Conservation (phyloP, 2,797 vertebrate genomes). For the Prionace glauca region DNA sequence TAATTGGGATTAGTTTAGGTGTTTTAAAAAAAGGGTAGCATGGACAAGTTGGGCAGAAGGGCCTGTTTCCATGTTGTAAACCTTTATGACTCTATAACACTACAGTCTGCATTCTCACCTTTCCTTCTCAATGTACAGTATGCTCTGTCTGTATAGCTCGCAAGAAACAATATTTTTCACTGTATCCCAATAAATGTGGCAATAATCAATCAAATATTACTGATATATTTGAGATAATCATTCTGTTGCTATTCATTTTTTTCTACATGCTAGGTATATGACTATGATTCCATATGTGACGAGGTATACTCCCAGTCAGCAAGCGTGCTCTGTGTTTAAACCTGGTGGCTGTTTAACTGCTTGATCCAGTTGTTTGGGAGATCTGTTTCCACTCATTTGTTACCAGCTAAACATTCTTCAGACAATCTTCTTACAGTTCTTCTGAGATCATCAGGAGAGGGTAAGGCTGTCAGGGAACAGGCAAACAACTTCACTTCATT, state of each 20-base stretch:
- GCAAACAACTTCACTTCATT: neutral
- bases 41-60: no score
- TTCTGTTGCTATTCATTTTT: neutral
- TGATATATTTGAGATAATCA: neutral
- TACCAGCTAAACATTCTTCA: neutral
- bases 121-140: no score
- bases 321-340: neutral
- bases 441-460: neutral
- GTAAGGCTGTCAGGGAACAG: neutral
- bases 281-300: neutral
- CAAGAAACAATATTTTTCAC: no score
- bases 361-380: neutral
- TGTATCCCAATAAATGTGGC: no score
- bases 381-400: neutral
- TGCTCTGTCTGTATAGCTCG: no score
- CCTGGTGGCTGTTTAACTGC: neutral
- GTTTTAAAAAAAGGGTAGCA: no score
- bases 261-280: neutral
- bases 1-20: no score
- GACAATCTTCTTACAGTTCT: neutral
- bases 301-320: neutral
- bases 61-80: no score
- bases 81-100: no score
- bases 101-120: no score
- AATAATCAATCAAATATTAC: neutral